Evolutionary conservation across 2,888 invertebrate genomes (phyloP).

Genomic region (Eubasilissa splendida): DNA sequence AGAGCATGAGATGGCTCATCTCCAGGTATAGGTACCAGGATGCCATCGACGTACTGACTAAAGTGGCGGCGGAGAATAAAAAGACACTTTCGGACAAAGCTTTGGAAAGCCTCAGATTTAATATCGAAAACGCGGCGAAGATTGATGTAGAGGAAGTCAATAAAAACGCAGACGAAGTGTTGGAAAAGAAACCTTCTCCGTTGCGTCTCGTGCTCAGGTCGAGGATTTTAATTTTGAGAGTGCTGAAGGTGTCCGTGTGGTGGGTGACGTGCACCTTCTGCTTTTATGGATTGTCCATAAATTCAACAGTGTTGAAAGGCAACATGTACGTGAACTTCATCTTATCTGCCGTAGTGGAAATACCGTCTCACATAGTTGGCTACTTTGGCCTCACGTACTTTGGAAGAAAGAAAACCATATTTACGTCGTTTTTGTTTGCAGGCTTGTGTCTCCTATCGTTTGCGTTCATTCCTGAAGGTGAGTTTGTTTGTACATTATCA

Average conservation of each 20-base stretch:
- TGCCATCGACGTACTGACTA: constrained; percentile 76
- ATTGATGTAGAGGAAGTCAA: constrained; percentile 60
- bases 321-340: constrained; percentile 87
- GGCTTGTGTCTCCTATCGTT: constrained; percentile 76
- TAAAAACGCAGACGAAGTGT: constrained; percentile 53
- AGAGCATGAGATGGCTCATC: constrained; percentile 82
- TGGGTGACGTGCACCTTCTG: constrained; percentile 88
- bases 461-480: constrained; percentile 75
- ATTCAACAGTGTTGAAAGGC: constrained; percentile 79
- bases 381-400: constrained; percentile 76
- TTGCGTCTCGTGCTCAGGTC: constrained; percentile 71
- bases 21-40: constrained; percentile 78
- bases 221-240: constrained; percentile 71
- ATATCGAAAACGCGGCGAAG: constrained; percentile 59
- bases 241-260: constrained; percentile 79
- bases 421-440: constrained; percentile 76
- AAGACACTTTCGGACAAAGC: constrained; percentile 68
- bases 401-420: constrained; percentile 77
- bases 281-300: constrained; percentile 86
- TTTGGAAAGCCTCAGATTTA: constrained; percentile 63
- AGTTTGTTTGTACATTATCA: constrained; percentile 50
- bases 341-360: constrained; percentile 76
- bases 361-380: constrained; percentile 80
- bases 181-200: constrained; percentile 60
- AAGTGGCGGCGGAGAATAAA: constrained; percentile 78